Base-by-base conservation (phyloP, 2,797 vertebrate species). In the Taenioides sp. region DNA sequence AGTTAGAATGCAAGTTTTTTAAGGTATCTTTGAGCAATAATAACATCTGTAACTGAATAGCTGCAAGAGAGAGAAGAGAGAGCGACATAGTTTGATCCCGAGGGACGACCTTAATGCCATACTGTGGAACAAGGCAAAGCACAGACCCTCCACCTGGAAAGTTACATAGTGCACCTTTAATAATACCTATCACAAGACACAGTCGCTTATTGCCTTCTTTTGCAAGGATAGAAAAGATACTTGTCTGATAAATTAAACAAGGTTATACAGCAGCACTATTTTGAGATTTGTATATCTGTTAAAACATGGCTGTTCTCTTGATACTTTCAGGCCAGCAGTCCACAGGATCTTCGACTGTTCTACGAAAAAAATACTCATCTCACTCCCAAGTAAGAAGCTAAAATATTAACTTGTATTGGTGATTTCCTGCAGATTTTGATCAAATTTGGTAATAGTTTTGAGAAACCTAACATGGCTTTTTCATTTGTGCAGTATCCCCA, bases 291-390 rank as follows among this genome's bases (percentile, higher is more conserved):
- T 34, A 4, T 2, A 3, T 72, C 1, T 50, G n/a, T 14, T 22
- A n/a, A 2, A 37, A 40, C 6, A 31, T 0, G 5, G 22, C 37
- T 17, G 11, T 28, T 2, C 9, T 27, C 76, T 62, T 74, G 7
- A 74, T 14, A 18, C 52, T 34, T 49, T 2, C 80, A 99, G 98
- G 98, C 98, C 69, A 99, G 96, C 93, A 99, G 97, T 85, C 98
- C 98, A 2, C 98, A 99, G 86, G 97, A 99, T 77, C 97, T 99
- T 57, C 96, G 98, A 61, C 93, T 98, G 76, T 99, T 97, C 91
- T 99, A 99, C 17, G 97, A 99, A 86, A 99, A 98, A 92, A 97
- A 99, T 91, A 99, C 97, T 94, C 96, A 91, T 70, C 95, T 99
- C 70, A 95, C 94, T 75, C 98, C 98, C 52, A 97, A 94, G 98